Conservation (phyloP, 1,140 invertebrate genomes). For the Sarcophaga peregrina region DNA sequence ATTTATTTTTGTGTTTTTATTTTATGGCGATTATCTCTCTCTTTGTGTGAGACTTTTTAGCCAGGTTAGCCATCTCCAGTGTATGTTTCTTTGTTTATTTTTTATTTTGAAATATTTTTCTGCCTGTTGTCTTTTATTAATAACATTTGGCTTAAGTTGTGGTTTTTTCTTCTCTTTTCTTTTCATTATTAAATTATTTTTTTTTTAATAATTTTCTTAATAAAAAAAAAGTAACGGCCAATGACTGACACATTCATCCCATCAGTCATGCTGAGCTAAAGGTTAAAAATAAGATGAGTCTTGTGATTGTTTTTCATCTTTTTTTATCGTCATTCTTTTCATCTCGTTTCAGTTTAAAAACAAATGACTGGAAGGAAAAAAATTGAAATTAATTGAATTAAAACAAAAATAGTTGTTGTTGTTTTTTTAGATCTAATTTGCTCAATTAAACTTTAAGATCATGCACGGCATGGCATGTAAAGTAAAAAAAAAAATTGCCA, state of each 20-base stretch:
- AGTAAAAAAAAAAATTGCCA: no score
- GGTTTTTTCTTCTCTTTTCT: not conserved
- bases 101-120: no score
- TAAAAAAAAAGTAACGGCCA: not conserved
- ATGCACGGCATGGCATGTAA: not conserved
- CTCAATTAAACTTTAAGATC: constrained; percentile 15
- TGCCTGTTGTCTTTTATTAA: no score
- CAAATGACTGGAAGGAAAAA: no score
- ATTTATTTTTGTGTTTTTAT: no score
- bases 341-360: no score
- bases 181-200: not conserved
- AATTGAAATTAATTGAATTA: constrained; percentile 23
- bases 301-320: not conserved
- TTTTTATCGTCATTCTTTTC: not conserved
- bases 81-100: no score
- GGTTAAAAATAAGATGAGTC: not conserved
- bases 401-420: not conserved
- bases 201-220: not conserved
- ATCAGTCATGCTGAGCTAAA: not conserved
- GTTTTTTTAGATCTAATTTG: not conserved
- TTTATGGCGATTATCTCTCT: no score
- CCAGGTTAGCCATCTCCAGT: no score
- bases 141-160: not conserved
- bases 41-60: no score
- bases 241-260: not conserved